These are phyloP conservation scores for Metallyticus violacea DNA, from an alignment of 2,888 invertebrate genomes.

Conservation along the genomic window DNA sequence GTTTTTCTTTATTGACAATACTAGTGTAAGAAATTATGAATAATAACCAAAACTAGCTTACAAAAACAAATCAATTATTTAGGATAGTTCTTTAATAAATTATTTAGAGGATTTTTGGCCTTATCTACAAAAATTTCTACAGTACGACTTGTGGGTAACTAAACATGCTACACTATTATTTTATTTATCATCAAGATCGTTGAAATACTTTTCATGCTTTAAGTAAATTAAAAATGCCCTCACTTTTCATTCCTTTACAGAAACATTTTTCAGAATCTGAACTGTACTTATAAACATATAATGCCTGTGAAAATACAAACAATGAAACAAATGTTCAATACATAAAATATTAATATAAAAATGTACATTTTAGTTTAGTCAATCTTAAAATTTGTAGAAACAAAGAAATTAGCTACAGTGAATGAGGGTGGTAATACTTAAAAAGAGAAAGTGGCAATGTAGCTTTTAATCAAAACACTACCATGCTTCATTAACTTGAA, in stretches of 20 bases:
- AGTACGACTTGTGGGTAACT: not conserved
- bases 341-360: not conserved
- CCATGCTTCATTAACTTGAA: not conserved
- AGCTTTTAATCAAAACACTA: not conserved
- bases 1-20: too few species aligned
- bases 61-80: too few species aligned
- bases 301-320: not conserved
- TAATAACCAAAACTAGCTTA: too few species aligned
- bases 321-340: not conserved
- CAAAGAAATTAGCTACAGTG: not conserved
- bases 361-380: not conserved
- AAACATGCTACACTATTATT: not conserved
- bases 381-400: not conserved
- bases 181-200: not conserved
- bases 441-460: not conserved
- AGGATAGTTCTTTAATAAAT: too few species aligned
- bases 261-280: not conserved
- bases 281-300: not conserved
- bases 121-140: too few species aligned
- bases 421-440: not conserved
- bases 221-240: not conserved
- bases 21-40: too few species aligned
- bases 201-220: not conserved
- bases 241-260: not conserved
- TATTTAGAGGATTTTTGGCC: too few species aligned